These are phyloP conservation scores for Callipepla californica DNA, from an alignment of 2,113 vertebrate species.

Conservation along the genomic window DNA sequence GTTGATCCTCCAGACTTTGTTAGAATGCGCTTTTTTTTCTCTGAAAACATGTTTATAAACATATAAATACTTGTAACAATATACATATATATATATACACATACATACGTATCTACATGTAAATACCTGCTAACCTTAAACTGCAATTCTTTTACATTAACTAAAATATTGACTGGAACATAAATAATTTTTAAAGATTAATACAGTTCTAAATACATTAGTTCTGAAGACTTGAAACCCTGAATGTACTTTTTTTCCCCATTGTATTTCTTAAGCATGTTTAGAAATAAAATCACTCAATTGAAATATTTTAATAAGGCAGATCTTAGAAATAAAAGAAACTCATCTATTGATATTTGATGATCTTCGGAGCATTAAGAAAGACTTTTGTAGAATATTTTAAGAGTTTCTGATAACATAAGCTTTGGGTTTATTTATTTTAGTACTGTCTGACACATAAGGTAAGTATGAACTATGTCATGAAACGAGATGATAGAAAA, in stretches of 20 bases:
- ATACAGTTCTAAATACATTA: neutral
- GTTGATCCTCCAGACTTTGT: neutral
- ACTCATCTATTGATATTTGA: rapidly evolving
- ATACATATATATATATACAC: no score
- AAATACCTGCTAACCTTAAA: neutral
- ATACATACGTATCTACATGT: neutral
- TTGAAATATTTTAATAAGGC: neutral
- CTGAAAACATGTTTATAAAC: neutral
- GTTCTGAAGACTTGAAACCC: neutral
- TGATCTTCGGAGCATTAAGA: neutral
- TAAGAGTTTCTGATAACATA: neutral
- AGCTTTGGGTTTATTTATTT: neutral
- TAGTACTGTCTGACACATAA: neutral
- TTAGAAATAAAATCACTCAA: neutral
- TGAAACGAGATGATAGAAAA: neutral
- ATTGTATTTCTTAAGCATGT: neutral
- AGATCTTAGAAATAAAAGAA: neutral
- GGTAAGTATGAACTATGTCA: neutral
- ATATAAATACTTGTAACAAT: neutral
- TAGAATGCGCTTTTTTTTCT: neutral
- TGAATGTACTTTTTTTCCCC: neutral
- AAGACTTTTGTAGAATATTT: neutral
- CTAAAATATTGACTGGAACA: neutral
- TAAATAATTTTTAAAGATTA: neutral
- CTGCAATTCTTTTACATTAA: neutral